These are phyloP conservation scores for Caenorhabditis sp. DNA, from an alignment of 2,888 invertebrate genomes.

Conservation along the genomic window DNA sequence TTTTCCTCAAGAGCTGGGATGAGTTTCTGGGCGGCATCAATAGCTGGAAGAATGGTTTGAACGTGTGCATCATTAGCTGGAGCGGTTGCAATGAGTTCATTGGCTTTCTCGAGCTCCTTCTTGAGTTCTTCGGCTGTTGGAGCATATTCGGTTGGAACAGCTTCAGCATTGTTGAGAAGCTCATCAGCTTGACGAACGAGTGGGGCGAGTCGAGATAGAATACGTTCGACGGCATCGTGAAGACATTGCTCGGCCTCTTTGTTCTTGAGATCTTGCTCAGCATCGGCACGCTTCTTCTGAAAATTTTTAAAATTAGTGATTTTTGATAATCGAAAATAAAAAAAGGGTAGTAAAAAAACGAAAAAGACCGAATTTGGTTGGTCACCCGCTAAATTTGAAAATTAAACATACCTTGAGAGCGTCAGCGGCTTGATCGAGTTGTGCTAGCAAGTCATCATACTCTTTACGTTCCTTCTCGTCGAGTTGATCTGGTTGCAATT, in stretches of 20 bases:
- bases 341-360: background rate
- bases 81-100: slow-evolving; percentile 17
- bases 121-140: slow-evolving; percentile 40
- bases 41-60: slow-evolving; percentile 11
- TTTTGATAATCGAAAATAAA: background rate
- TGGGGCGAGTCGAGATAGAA: slow-evolving; percentile 24
- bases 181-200: slow-evolving; percentile 44
- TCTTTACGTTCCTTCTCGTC: slow-evolving; percentile 34
- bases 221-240: slow-evolving; percentile 24
- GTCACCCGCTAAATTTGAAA: too few relatives aligned
- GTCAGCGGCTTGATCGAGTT: slow-evolving; percentile 34
- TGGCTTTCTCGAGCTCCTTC: slow-evolving; percentile 29
- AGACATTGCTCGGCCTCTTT: slow-evolving; percentile 30
- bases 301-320: background rate
- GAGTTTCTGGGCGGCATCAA: slow-evolving; percentile 35
- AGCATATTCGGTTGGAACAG: slow-evolving; percentile 43
- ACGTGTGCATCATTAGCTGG: slow-evolving; percentile 20
- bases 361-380: too few relatives aligned
- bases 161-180: slow-evolving; percentile 48
- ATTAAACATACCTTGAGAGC: slow-evolving; percentile 22
- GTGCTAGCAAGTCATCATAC: slow-evolving; percentile 36
- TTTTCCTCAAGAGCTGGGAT: slow-evolving; percentile 47
- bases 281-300: slow-evolving; percentile 41
- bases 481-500: slow-evolving; percentile 16
- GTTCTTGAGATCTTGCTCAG: slow-evolving; percentile 42